Base-by-base conservation (phyloP, 2,113 vertebrate species). In the Jacana jacana region DNA sequence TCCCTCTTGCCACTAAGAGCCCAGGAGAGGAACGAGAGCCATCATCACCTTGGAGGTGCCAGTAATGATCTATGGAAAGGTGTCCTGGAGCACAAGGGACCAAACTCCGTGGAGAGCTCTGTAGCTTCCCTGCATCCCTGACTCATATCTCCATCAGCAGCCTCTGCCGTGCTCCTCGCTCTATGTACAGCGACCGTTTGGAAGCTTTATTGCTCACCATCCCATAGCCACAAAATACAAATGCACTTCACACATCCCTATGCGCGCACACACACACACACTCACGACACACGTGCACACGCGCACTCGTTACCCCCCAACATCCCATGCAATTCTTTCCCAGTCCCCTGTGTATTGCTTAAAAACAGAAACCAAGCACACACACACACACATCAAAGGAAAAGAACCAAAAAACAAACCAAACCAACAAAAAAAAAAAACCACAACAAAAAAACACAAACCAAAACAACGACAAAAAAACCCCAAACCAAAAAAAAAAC, bases 21-120 rank as follows among this genome's bases (percentile, higher is more conserved):
- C 31, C 83, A 63, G 69, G 66, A 73, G 60, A 82, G 31, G 49
- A 64, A 87, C 16, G 57, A 84, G 64, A 91, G 48, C 31, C 80
- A 72, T 73, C 80, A 72, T 73, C 88, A 86, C 90, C 81, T 94
- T 91, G 72, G 88, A 91, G 68, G 91, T 82, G 91, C 60, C 81
- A 55, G 80, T 31, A 72, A 88, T 64, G 78, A 86, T 88, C 58
- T 80, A 82, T 23, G 42, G 52, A 17, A 83, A 75, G 79, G 58
- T 57, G 68, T 86, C 94, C 95, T 80, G 84, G 80, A 95, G 91
- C 84, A 66, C 52, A 52, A 65, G 70, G 63, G 55, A 82, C 37
- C 7, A 24, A 93, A 96, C 91, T 93, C 92, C 19, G 60, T 60
- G 78, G 30, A 66, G 75, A 71, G 81, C 81, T 91, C 70, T n/a